A percentile compares a stretch with the other conserved stretches of the same genome.
Conservation (phyloP, 2,888 invertebrate genomes). For the Allolobophora icterica region DNA sequence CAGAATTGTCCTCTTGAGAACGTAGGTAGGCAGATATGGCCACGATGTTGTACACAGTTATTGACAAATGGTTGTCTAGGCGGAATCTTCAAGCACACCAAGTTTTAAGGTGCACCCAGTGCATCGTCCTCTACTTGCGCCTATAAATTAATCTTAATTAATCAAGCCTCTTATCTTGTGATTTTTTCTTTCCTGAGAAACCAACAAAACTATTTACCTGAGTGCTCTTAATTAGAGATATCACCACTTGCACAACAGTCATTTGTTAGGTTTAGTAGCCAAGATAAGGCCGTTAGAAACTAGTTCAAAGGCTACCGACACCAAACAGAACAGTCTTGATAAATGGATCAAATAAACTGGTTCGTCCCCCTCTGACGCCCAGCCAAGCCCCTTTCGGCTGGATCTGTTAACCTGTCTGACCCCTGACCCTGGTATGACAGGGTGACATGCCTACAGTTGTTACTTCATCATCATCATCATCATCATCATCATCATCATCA, state of each 20-base stretch:
- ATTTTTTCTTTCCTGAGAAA: neutral
- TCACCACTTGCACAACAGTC: neutral
- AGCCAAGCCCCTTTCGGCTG: neutral
- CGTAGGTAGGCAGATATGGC: neutral
- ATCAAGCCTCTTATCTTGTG: neutral
- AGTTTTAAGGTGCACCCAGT: conserved; percentile 7
- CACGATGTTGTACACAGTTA: neutral
- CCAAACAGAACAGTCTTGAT: neutral
- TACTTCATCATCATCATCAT: no score
- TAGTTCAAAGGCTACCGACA: neutral
- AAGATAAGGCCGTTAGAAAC: neutral
- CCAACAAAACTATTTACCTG: neutral
- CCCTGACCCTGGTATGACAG: neutral
- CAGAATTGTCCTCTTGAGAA: neutral
- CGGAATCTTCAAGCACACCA: neutral
- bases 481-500: no score
- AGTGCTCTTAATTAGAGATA: neutral
- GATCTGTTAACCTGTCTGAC: neutral
- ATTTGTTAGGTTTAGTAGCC: neutral
- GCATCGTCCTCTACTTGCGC: neutral
- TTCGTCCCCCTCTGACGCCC: neutral
- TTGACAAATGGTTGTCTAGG: neutral
- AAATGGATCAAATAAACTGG: neutral
- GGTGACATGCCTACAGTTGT: neutral
- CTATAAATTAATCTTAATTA: neutral